Base-by-base conservation (phyloP, 2,888 invertebrate species). In the Syrista parreyssii region DNA sequence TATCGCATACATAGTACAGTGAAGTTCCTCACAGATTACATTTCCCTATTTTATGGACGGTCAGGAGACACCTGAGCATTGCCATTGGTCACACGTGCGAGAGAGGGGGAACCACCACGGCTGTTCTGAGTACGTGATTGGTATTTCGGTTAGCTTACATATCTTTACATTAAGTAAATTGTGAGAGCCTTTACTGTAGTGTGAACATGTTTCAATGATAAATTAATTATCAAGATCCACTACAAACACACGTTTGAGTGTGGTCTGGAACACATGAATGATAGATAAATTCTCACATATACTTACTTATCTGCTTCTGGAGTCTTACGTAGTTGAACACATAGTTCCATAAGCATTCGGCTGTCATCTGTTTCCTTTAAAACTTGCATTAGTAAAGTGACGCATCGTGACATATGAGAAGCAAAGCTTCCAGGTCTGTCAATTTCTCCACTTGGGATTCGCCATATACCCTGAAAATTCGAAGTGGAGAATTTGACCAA, bases 361-460 rank as follows among this genome's bases (percentile, higher is more conserved):
- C 96, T 95, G 89, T 98, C 98, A 78, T 95, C 95, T 68, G 95
- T 95, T 86, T 96, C 95, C 84, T 95, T 94, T 69, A 98, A 92
- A 79, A 98, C 94, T 90, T 97, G 96, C 92, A 98, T 93, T 11
- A 98, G 93, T 55, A 98, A 94, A 33, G 95, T 93, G 3, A 98
- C 95, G 82, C 97, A 96, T 79, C 97, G 94, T 82, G 95, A 96
- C 95, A 98, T 96, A 89, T 98, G 98, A 68, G 97, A 95, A 0
- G 97, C 96, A 89, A 99, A 97, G 82, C 97, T 96, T 4, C 98
- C 98, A 0, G 97, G 95, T 80, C 98, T 94, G 89, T 98, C 98
- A 71, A 98, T 96, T 93, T 99, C 98, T 79, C 94, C 94, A 2
- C 95, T 94, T 0, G 98, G 98, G 89, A 98, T 97, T 84, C 97